phyloP scores from a whole-genome alignment of 53 echinoderm and acorn worm genomes.

The Actinopyga echinites region DNA sequence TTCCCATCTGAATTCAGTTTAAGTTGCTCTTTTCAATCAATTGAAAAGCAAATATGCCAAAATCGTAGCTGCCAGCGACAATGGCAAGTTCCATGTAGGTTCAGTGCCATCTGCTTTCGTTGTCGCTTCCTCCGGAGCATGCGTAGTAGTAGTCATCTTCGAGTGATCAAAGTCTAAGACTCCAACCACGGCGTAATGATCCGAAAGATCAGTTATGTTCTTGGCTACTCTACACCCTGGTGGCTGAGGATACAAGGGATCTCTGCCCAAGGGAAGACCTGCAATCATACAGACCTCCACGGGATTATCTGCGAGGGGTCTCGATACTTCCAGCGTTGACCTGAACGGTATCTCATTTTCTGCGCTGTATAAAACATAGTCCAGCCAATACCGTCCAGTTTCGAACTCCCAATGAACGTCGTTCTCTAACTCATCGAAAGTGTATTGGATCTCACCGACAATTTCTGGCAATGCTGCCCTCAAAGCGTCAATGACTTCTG shows the following conservation, averaged over 20 bases:
- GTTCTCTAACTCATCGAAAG: constrained; percentile 69
- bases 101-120: background rate
- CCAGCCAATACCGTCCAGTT: constrained; percentile 55
- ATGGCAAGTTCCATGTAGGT: too few relatives aligned
- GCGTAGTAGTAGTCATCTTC: background rate
- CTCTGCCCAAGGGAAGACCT: background rate
- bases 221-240: constrained; percentile 39
- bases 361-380: constrained; percentile 64
- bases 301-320: constrained; percentile 39
- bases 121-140: background rate
- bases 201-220: constrained; percentile 66
- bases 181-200: constrained; percentile 84
- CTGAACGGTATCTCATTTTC: constrained; percentile 38
- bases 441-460: constrained; percentile 61
- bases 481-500: constrained; percentile 57
- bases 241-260: constrained; percentile 63
- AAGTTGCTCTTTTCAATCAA: too few relatives aligned
- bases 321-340: constrained; percentile 46
- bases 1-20: too few relatives aligned
- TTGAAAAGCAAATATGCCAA: too few relatives aligned
- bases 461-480: constrained; percentile 57
- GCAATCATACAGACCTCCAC: constrained; percentile 65
- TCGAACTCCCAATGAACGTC: constrained; percentile 59
- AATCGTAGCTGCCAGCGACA: too few relatives aligned
- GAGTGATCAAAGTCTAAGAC: constrained; percentile 61